Evolutionary conservation across 1,140 invertebrate species (phyloP).

Genomic region (Drusus annulatus): DNA sequence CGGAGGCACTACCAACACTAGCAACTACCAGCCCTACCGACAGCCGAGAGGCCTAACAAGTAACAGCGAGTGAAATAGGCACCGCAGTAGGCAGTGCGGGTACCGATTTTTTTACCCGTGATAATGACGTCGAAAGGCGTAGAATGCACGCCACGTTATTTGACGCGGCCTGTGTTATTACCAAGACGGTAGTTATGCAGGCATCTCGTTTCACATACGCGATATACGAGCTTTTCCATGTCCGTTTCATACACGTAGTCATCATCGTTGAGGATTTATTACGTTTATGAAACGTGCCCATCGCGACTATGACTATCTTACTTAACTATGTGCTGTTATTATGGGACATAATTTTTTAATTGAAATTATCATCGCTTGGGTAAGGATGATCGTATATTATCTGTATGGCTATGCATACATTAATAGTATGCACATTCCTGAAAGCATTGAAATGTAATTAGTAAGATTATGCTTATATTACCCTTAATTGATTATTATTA

Average conservation of each 20-base stretch:
- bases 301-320: not conserved
- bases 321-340: not conserved
- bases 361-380: not conserved
- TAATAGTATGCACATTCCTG: not conserved
- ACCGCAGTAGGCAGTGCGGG: too few relatives aligned
- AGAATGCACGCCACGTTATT: slow-evolving; percentile 17
- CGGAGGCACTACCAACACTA: slow-evolving; percentile 43
- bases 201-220: slow-evolving; percentile 1
- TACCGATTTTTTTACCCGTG: not conserved
- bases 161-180: not conserved
- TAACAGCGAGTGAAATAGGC: too few relatives aligned
- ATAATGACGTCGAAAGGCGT: slow-evolving; percentile 16
- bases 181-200: slow-evolving; percentile 19
- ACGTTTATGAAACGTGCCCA: not conserved
- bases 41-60: too few relatives aligned
- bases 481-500: too few relatives aligned
- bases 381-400: not conserved
- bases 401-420: not conserved
- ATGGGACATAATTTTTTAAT: slow-evolving; percentile 3
- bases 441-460: too few relatives aligned
- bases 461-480: too few relatives aligned
- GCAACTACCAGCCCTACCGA: not conserved
- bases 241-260: too few relatives aligned
- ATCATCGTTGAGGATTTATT: too few relatives aligned
- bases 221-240: not conserved